Conservation (phyloP, 2,888 invertebrate species). For the Myathropa florea region DNA sequence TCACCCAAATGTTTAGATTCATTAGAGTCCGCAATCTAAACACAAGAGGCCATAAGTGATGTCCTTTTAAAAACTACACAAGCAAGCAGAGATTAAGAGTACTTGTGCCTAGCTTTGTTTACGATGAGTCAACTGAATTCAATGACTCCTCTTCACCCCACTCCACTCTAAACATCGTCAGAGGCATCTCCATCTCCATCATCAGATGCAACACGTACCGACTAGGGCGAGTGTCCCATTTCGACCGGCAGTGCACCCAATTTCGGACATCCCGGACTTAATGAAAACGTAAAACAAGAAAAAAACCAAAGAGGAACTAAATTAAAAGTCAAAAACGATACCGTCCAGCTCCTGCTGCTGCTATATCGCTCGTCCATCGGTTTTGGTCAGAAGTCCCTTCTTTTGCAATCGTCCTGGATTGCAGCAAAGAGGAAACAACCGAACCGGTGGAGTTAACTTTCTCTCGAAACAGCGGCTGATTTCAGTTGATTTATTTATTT, state of each 20-base stretch:
- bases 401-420: slow-evolving; percentile 1
- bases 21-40: neutral
- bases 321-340: slow-evolving; percentile 61
- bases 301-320: slow-evolving; percentile 35
- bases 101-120: neutral
- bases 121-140: neutral
- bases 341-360: slow-evolving; percentile 26
- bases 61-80: neutral
- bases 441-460: slow-evolving; percentile 52
- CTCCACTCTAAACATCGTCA: neutral
- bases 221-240: neutral
- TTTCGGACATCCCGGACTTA: neutral
- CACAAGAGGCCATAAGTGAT: neutral
- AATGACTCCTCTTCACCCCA: neutral
- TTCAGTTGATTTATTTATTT: slow-evolving; percentile 68
- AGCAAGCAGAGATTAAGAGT: neutral
- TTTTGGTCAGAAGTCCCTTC: slow-evolving; percentile 1
- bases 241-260: neutral
- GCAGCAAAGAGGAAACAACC: slow-evolving; percentile 24
- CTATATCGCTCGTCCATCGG: neutral
- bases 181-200: neutral
- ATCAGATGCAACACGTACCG: neutral
- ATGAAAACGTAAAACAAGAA: neutral
- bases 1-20: no score
- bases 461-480: slow-evolving; percentile 57